These are phyloP conservation scores for Heliopora coerulea DNA, from an alignment of 92 coral and sea anemone genomes.

Conservation along the genomic window DNA sequence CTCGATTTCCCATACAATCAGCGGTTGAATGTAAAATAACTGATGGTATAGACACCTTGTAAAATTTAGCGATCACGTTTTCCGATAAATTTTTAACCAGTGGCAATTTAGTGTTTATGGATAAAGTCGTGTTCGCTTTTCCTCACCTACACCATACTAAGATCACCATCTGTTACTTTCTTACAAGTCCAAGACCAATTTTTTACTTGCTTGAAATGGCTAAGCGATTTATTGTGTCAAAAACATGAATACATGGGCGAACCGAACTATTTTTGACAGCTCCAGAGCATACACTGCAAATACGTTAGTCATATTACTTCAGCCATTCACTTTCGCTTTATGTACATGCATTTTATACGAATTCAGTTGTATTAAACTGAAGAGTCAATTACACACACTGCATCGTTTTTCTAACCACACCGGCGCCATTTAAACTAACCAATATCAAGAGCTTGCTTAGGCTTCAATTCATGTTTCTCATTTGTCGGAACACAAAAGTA, in stretches of 20 bases:
- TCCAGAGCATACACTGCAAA: neutral
- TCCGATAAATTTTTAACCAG: constrained; percentile 24
- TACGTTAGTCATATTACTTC: neutral
- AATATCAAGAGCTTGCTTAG: too few relatives aligned
- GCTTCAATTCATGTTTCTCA: neutral
- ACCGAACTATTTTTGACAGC: neutral
- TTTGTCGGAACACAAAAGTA: neutral
- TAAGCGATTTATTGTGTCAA: neutral
- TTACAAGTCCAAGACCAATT: neutral
- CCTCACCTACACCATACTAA: constrained; percentile 29
- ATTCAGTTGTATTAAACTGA: neutral
- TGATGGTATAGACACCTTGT: neutral
- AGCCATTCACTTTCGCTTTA: constrained; percentile 7
- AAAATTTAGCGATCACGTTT: neutral
- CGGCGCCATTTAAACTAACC: too few relatives aligned
- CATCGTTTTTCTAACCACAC: neutral
- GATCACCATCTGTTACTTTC: constrained; percentile 32
- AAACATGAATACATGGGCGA: constrained; percentile 4
- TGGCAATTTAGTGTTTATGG: constrained; percentile 40
- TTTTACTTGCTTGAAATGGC: neutral
- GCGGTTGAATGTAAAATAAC: neutral
- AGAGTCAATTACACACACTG: neutral
- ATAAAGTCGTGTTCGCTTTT: constrained; percentile 32
- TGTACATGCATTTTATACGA: constrained; percentile 32
- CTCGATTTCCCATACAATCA: neutral